These are phyloP conservation scores for Diarsia brunnea DNA, from an alignment of 2,888 invertebrate species.

Conservation along the genomic window DNA sequence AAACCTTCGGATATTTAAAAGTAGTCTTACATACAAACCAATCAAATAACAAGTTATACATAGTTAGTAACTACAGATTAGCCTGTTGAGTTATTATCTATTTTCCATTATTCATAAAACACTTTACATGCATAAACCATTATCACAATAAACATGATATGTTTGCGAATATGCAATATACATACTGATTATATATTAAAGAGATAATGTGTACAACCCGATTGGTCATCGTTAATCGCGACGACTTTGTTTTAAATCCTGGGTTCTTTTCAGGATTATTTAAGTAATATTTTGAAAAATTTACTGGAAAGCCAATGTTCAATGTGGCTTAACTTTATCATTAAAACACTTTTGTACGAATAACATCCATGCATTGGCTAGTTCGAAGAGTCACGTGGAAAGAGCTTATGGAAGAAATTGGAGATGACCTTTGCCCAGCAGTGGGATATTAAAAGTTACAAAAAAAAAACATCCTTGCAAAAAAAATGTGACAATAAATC, in stretches of 20 bases:
- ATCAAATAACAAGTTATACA: conserved; percentile 1
- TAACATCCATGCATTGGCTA: background rate
- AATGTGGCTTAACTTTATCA: too few relatives aligned
- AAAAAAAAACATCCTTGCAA: too few relatives aligned
- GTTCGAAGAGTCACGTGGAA: too few relatives aligned
- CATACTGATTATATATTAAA: conserved; percentile 33
- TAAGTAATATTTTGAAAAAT: conserved; percentile 4
- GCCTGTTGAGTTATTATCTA: conserved; percentile 53
- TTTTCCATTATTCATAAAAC: conserved; percentile 59
- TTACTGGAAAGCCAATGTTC: too few relatives aligned
- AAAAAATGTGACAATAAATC: too few relatives aligned
- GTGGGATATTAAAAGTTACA: too few relatives aligned
- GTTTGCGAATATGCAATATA: conserved; percentile 32
- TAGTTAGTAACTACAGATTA: conserved; percentile 37
- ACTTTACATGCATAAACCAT: conserved; percentile 49
- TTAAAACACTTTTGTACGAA: conserved; percentile 18
- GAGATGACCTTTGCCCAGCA: too few relatives aligned
- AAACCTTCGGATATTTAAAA: background rate
- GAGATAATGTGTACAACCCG: conserved; percentile 15
- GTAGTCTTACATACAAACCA: background rate
- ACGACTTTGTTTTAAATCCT: conserved; percentile 19
- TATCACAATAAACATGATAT: conserved; percentile 55
- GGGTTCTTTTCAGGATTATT: background rate
- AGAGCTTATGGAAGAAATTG: too few relatives aligned
- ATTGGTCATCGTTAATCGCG: background rate